These are phyloP conservation scores for human DNA, from an alignment of 2,113 vertebrate genomes.

Conservation along the genomic window GRCh38 chr15:89731001-89731500, in stretches of 20 bases:
- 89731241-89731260: too few relatives aligned
- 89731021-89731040: background rate
- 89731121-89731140: background rate
- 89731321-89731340: background rate
- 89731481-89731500: slow-evolving; percentile 85
- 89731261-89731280: background rate
- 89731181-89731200: background rate
- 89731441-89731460: slow-evolving; percentile 89
- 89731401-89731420: background rate
- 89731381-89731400: background rate
- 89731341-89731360: background rate
- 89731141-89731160: background rate
- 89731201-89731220: background rate
- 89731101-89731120: background rate
- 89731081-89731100: background rate
- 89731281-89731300: fast-evolving
- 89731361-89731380: background rate
- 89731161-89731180: too few relatives aligned
- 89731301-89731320: background rate
- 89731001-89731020: background rate
- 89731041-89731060: background rate
- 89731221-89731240: background rate
- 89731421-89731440: background rate
- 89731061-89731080: background rate
- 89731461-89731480: slow-evolving; percentile 87